Base-by-base conservation (phyloP, 2,113 vertebrate species). In the Phaethornis superciliosus region DNA sequence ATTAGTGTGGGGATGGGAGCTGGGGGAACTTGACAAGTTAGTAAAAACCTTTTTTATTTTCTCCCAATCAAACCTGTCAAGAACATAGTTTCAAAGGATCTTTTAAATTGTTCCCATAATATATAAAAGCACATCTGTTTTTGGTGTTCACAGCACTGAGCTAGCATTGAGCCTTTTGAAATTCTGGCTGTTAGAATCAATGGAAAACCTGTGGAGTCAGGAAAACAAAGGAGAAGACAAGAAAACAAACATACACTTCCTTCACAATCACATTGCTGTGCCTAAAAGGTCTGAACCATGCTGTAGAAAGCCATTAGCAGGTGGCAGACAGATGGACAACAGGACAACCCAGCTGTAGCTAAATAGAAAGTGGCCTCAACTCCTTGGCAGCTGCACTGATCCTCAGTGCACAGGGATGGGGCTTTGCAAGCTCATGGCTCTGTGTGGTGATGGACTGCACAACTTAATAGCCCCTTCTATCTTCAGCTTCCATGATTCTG, bases 151-250 rank as follows among this genome's bases (percentile, higher is more conserved):
- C 81, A 90, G 37, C 46, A 51, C 63, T 76, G 6, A 3, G 5
- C 5, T 52, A 70, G 78, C 63, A 89, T 75, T 89, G 86, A 87
- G 42, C 51, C 78, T 93, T 94, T 91, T 77, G 89, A 91, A 94
- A 90, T 40, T 71, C 44, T 74, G 75, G 52, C 80, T 93, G 58
- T 81, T 93, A 92, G 90, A 95, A 93, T 87, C 60, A 75, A 54
- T 76, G 58, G 64, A 92, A 92, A 93, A 62, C 49, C 93, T 81
- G 78, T 72, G 76, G 77, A 95, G 44, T 42, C 23, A 35, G 54
- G 62, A 76, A 96, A 90, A 90, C 56, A 89, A 79, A 93, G 63
- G 60, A 79, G 42, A 77, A 85, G 80, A 95, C 89, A 89, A 92
- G 80, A 84, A 96, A 94, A 90, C 52, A 95, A 93, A 86, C 51